Percentiles rank a stretch among this genome's conserved stretches.
Evolutionary conservation across 2,113 vertebrate species (phyloP).

Genomic region (Haliaeetus leucogaster): DNA sequence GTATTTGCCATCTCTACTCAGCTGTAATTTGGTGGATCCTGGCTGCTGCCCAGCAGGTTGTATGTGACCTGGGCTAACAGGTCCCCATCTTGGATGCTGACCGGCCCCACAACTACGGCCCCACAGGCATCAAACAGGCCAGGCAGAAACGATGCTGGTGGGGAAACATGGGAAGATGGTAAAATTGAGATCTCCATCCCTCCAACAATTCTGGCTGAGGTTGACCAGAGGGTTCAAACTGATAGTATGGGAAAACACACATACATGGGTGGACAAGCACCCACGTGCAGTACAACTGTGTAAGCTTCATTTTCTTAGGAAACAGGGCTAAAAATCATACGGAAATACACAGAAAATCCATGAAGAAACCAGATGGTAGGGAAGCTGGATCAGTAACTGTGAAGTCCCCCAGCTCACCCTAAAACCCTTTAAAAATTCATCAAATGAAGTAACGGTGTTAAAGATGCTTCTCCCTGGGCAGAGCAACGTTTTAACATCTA

Average conservation of each 20-base stretch:
- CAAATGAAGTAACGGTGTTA: neutral
- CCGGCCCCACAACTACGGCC: fast-evolving
- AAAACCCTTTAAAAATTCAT: constrained; percentile 20
- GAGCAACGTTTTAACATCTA: neutral
- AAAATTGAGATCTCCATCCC: neutral
- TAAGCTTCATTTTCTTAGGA: neutral
- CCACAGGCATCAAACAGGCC: fast-evolving
- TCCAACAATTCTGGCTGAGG: neutral
- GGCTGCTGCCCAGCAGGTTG: neutral
- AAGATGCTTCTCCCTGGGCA: neutral
- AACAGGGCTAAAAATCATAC: neutral
- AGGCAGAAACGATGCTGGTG: neutral
- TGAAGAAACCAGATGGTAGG: neutral
- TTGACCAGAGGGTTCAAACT: neutral
- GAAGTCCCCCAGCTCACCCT: neutral
- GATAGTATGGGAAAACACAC: neutral
- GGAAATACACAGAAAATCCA: neutral
- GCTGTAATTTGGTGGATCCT: neutral
- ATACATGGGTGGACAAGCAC: neutral
- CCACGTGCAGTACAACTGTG: neutral
- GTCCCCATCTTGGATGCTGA: neutral
- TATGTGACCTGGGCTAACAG: neutral
- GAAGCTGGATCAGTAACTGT: neutral
- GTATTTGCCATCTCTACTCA: neutral
- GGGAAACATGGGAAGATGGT: neutral